Percentiles rank a stretch among this genome's conserved stretches.
These are phyloP conservation scores for Dynastes hyllus DNA, from an alignment of 2,888 invertebrate genomes.

Conservation along the genomic window DNA sequence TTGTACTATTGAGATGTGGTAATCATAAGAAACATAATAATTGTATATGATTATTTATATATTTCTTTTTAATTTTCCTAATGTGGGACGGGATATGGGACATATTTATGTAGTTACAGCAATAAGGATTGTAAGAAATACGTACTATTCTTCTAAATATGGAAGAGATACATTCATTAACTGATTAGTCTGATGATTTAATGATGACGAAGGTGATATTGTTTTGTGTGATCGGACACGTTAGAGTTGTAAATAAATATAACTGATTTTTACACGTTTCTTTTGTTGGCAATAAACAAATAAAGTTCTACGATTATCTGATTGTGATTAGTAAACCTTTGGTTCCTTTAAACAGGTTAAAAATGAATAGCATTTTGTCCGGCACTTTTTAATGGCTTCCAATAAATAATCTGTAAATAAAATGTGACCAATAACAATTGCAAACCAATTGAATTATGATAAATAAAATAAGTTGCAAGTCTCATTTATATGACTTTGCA, in stretches of 20 bases:
- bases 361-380: background rate
- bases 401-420: no score
- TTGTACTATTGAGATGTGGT: background rate
- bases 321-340: background rate
- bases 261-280: conserved; percentile 43
- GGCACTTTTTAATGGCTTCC: no score
- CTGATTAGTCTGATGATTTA: background rate
- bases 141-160: background rate
- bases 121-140: background rate
- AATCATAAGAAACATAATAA: background rate
- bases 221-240: background rate
- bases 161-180: background rate
- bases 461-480: no score
- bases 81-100: no score
- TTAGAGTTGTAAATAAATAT: conserved; percentile 36
- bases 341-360: background rate
- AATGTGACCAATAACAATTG: no score
- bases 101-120: background rate
- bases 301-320: background rate
- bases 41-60: background rate
- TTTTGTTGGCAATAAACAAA: conserved; percentile 41
- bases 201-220: background rate
- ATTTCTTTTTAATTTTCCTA: background rate
- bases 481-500: no score
- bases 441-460: no score